Evolutionary conservation across 2,888 invertebrate species (phyloP).

Genomic region (Bellardia pandia): DNA sequence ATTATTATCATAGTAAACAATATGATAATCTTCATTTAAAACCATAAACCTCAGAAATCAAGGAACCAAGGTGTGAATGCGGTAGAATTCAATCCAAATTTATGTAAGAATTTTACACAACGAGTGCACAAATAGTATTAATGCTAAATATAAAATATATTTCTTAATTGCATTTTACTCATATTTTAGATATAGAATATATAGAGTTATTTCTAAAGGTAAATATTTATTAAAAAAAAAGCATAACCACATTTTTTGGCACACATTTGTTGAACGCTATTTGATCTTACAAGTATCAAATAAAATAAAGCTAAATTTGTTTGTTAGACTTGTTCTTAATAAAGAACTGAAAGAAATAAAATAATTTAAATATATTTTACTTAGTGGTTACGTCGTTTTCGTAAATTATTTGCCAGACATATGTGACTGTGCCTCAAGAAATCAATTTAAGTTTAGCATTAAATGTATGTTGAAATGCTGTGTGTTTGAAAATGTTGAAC

Average conservation of each 20-base stretch:
- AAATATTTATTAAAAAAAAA: too few relatives aligned
- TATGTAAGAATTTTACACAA: background rate
- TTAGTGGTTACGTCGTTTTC: too few relatives aligned
- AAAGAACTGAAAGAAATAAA: too few relatives aligned
- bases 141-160: background rate
- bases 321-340: too few relatives aligned
- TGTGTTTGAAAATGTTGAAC: background rate
- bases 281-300: too few relatives aligned
- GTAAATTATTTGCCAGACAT: too few relatives aligned
- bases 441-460: background rate
- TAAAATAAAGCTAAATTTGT: too few relatives aligned
- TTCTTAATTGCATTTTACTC: background rate
- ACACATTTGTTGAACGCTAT: too few relatives aligned
- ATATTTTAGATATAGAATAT: background rate
- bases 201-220: background rate
- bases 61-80: constrained; percentile 64
- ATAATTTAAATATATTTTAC: too few relatives aligned
- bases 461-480: background rate
- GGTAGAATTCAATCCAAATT: constrained; percentile 19
- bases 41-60: constrained; percentile 64
- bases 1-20: constrained; percentile 11
- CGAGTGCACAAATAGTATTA: background rate
- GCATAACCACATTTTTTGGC: too few relatives aligned
- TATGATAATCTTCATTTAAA: constrained; percentile 31
- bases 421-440: background rate